phyloP scores from a whole-genome alignment of 2,797 vertebrate species.

The Scolopax bukidnonensis region DNA sequence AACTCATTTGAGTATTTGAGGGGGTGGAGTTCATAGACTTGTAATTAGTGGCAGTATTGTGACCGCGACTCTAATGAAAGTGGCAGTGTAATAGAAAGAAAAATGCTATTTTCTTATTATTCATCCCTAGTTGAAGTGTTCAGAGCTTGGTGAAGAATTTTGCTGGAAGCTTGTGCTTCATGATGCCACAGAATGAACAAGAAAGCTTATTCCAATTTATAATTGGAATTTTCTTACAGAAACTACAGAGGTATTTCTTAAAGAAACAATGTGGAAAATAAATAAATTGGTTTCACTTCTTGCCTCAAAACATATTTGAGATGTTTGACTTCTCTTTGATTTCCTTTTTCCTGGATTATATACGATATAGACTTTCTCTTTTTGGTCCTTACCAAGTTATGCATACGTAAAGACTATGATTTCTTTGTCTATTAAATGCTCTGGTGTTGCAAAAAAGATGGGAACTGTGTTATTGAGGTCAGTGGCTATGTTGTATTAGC shows the following conservation, averaged over 20 bases:
- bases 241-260: background rate
- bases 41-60: constrained; percentile 17
- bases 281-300: background rate
- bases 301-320: background rate
- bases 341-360: background rate
- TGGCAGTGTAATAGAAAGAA: background rate
- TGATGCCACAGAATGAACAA: background rate
- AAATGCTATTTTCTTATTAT: background rate
- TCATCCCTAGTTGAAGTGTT: background rate
- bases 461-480: background rate
- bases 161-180: background rate
- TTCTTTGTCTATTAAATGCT: background rate
- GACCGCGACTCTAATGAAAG: background rate
- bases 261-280: background rate
- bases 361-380: background rate
- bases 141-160: background rate
- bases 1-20: background rate
- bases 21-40: background rate
- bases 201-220: background rate
- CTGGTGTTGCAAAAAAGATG: background rate
- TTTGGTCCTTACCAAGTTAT: background rate
- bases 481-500: background rate
- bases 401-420: background rate
- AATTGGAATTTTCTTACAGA: background rate
- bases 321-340: background rate